Percentiles rank a stretch among this genome's conserved stretches.
These are phyloP conservation scores for Asobara japonica DNA, from an alignment of 1,140 invertebrate genomes.

Conservation along the genomic window DNA sequence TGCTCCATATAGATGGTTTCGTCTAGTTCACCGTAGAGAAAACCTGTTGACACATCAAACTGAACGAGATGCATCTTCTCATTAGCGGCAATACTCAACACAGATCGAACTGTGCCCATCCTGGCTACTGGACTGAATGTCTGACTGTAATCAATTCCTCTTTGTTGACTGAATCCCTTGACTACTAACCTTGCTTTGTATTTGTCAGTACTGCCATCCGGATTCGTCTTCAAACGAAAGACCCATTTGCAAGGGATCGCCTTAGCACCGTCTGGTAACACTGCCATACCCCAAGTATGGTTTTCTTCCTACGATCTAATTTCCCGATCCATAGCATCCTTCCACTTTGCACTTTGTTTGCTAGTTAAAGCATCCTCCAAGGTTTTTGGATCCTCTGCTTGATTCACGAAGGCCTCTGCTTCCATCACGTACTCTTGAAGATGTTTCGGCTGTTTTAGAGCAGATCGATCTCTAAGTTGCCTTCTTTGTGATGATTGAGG, in stretches of 20 bases:
- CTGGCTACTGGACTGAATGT: conserved; percentile 8
- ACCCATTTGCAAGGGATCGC: conserved; percentile 26
- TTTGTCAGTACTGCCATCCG: background rate
- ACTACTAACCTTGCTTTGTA: conserved; percentile 8
- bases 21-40: background rate
- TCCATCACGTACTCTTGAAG: conserved; percentile 30
- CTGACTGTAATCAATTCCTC: conserved; percentile 6
- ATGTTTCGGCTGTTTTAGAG: conserved; percentile 35
- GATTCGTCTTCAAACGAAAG: background rate
- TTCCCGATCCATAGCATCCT: conserved; percentile 32
- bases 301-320: conserved; percentile 28
- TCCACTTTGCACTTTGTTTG: conserved; percentile 29
- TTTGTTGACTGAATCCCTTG: conserved; percentile 4
- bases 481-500: conserved; percentile 1
- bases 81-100: background rate
- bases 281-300: conserved; percentile 28
- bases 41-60: conserved; percentile 9
- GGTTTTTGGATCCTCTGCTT: conserved; percentile 28
- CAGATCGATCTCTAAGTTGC: conserved; percentile 34
- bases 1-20: conserved; percentile 8
- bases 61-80: background rate
- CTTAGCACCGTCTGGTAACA: conserved; percentile 26
- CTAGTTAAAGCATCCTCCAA: conserved; percentile 34
- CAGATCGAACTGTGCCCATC: background rate
- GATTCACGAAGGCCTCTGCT: conserved; percentile 26